phyloP scores from a whole-genome alignment of 2,888 invertebrate species.

The Belgica antarctica region DNA sequence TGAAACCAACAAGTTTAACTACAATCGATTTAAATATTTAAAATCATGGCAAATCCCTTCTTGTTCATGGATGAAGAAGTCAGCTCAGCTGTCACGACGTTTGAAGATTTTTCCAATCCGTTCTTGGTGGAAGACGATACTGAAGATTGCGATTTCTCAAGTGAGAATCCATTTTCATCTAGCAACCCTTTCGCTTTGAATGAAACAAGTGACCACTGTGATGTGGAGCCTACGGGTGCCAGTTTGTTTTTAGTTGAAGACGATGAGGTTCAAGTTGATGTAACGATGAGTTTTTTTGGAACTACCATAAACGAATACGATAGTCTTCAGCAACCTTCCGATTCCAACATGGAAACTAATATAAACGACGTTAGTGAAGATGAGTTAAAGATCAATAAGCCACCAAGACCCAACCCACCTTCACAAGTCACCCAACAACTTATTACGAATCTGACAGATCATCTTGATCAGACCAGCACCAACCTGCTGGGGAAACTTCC shows the following conservation, averaged over 20 bases:
- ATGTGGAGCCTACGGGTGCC: background rate
- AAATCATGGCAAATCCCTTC: slow-evolving; percentile 75
- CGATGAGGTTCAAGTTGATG: slow-evolving; percentile 47
- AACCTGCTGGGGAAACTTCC: slow-evolving; percentile 79
- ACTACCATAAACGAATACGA: slow-evolving; percentile 55
- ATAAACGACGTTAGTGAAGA: slow-evolving; percentile 48
- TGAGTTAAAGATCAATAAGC: slow-evolving; percentile 48
- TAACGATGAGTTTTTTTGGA: slow-evolving; percentile 56
- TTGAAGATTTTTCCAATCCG: slow-evolving; percentile 60
- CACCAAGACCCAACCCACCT: slow-evolving; percentile 60
- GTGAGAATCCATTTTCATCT: slow-evolving; percentile 72
- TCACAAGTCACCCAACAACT: slow-evolving; percentile 81
- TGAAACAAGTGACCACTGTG: slow-evolving; percentile 49
- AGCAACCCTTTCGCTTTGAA: slow-evolving; percentile 69
- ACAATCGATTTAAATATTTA: slow-evolving; percentile 45
- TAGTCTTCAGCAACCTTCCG: slow-evolving; percentile 53
- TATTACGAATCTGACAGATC: slow-evolving; percentile 80
- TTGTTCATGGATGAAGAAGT: slow-evolving; percentile 69
- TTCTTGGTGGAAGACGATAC: slow-evolving; percentile 59
- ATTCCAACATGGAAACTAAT: slow-evolving; percentile 47
- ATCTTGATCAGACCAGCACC: slow-evolving; percentile 83
- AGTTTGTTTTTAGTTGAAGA: slow-evolving; percentile 24
- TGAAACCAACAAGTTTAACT: slow-evolving; percentile 48
- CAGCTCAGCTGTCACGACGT: slow-evolving; percentile 57
- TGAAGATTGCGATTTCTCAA: slow-evolving; percentile 50